phyloP scores from a whole-genome alignment of 2,113 vertebrate species.

The Triplophysa tibetana region DNA sequence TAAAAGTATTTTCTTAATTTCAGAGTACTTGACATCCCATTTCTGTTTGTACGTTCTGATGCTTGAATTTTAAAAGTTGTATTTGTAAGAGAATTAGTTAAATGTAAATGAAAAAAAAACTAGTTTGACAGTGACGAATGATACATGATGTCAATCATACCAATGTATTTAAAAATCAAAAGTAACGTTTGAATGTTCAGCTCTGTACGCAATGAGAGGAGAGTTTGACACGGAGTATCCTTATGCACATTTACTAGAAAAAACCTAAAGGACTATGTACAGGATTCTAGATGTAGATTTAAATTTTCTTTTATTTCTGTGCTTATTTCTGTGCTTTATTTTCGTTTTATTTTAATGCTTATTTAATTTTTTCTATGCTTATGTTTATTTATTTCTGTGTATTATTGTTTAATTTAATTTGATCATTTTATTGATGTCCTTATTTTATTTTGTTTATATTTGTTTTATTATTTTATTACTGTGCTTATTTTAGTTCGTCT shows the following conservation, averaged over 20 bases:
- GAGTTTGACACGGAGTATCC: constrained; percentile 50
- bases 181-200: constrained; percentile 61
- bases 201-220: constrained; percentile 52
- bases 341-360: too few species aligned
- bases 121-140: constrained; percentile 77
- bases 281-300: neutral
- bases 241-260: constrained; percentile 67
- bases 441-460: too few species aligned
- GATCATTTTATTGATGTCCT: too few species aligned
- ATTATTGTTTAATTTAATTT: too few species aligned
- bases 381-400: too few species aligned
- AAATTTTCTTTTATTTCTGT: too few species aligned
- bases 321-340: too few species aligned
- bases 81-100: constrained; percentile 38
- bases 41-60: constrained; percentile 57
- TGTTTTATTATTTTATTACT: too few species aligned
- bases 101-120: constrained; percentile 54
- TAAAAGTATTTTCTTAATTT: constrained; percentile 56
- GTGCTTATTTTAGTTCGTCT: too few species aligned
- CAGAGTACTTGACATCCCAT: constrained; percentile 8
- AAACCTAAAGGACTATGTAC: neutral
- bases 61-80: constrained; percentile 47
- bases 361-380: too few species aligned
- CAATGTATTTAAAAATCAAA: constrained; percentile 60
- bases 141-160: constrained; percentile 77